These are phyloP conservation scores for Podarcis cretensis DNA, from an alignment of 2,113 vertebrate genomes.

Conservation along the genomic window DNA sequence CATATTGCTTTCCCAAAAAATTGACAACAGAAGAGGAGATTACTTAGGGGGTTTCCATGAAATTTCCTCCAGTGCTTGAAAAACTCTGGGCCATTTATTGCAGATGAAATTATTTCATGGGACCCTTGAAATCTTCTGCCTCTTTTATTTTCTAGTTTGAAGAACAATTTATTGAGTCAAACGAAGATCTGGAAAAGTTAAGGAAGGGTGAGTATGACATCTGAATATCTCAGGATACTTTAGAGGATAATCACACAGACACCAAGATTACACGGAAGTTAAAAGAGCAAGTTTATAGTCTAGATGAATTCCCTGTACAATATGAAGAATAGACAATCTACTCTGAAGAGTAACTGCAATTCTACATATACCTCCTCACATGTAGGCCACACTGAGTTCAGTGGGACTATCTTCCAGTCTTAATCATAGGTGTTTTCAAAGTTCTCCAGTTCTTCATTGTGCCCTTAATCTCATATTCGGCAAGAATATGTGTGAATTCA, in stretches of 20 bases:
- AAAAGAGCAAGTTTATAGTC: not conserved
- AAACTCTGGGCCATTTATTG: not conserved
- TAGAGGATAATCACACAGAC: no score
- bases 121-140: not conserved
- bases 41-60: not conserved
- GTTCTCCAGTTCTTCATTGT: not conserved
- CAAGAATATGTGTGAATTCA: not conserved
- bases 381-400: no score
- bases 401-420: not conserved
- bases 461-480: not conserved
- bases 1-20: not conserved
- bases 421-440: not conserved
- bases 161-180: conserved; percentile 59
- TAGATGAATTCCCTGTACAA: not conserved
- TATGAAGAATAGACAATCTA: not conserved
- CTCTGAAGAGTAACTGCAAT: not conserved
- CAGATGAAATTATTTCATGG: not conserved
- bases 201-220: conserved; percentile 46
- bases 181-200: conserved; percentile 62
- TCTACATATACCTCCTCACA: not conserved
- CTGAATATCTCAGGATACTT: not conserved
- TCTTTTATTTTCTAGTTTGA: conserved; percentile 64
- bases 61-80: not conserved
- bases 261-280: not conserved
- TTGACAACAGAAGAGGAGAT: not conserved